Evolutionary conservation across 2,888 invertebrate genomes (phyloP).

Genomic region (Baccha elongata): DNA sequence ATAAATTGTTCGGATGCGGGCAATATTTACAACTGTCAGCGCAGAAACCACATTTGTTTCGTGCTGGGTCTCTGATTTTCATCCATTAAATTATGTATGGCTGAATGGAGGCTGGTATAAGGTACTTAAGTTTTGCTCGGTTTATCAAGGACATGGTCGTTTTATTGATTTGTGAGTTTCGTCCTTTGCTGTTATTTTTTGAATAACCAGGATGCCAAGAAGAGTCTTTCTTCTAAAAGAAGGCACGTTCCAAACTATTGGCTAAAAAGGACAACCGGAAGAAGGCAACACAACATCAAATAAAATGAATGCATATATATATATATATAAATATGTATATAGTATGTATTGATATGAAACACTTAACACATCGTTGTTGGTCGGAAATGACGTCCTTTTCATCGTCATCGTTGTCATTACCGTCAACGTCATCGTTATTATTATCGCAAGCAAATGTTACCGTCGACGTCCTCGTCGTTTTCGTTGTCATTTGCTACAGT

Average conservation of each 20-base stretch:
- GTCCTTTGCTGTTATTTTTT: conserved; percentile 1
- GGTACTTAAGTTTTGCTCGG: conserved; percentile 13
- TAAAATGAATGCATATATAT: conserved; percentile 1
- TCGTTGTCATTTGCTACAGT: not conserved
- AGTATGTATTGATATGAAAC: conserved; percentile 33
- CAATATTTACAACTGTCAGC: conserved; percentile 61
- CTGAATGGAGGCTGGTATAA: not conserved
- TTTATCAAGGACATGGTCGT: conserved; percentile 55
- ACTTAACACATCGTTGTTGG: conserved; percentile 66
- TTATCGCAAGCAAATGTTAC: conserved; percentile 4
- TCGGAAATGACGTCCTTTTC: conserved; percentile 60
- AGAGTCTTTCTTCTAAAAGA: conserved; percentile 12
- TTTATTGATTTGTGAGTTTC: conserved; percentile 48
- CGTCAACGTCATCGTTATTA: conserved; percentile 35
- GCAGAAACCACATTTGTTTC: conserved; percentile 47
- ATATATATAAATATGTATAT: not conserved
- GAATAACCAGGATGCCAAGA: conserved; percentile 52
- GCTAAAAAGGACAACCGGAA: conserved; percentile 18
- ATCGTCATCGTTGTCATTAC: conserved; percentile 56
- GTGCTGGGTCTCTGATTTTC: conserved; percentile 44
- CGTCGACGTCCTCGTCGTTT: conserved; percentile 5
- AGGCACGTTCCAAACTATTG: conserved; percentile 53
- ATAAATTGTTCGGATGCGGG: conserved; percentile 55
- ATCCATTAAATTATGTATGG: conserved; percentile 24
- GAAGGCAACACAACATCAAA: conserved; percentile 32